These are phyloP conservation scores for Furnarius figulus DNA, from an alignment of 2,113 vertebrate species.

Conservation along the genomic window DNA sequence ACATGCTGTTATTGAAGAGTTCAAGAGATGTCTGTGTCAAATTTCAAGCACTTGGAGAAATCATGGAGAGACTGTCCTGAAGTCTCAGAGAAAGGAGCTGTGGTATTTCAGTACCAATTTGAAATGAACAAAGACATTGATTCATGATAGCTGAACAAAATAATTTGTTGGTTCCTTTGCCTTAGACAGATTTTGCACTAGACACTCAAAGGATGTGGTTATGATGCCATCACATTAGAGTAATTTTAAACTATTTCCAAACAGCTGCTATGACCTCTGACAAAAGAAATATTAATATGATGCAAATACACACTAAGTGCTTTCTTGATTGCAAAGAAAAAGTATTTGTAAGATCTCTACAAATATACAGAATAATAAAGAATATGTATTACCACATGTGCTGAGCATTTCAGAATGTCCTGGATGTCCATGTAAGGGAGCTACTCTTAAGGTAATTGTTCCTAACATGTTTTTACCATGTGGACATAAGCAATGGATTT, in stretches of 20 bases:
- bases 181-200: neutral
- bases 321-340: neutral
- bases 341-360: neutral
- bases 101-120: neutral
- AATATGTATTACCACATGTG: neutral
- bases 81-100: neutral
- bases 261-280: neutral
- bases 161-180: neutral
- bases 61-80: neutral
- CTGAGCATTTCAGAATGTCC: neutral
- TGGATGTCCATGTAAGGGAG: neutral
- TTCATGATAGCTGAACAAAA: neutral
- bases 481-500: neutral
- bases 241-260: neutral
- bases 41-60: neutral
- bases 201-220: neutral
- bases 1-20: neutral
- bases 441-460: neutral
- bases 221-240: neutral
- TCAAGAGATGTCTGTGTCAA: neutral
- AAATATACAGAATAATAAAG: neutral
- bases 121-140: neutral
- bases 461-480: neutral
- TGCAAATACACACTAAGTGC: neutral
- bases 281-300: neutral